Percentiles rank a stretch among this genome's conserved stretches.
phyloP scores from a whole-genome alignment of 2,113 vertebrate species.

The Colius striatus region DNA sequence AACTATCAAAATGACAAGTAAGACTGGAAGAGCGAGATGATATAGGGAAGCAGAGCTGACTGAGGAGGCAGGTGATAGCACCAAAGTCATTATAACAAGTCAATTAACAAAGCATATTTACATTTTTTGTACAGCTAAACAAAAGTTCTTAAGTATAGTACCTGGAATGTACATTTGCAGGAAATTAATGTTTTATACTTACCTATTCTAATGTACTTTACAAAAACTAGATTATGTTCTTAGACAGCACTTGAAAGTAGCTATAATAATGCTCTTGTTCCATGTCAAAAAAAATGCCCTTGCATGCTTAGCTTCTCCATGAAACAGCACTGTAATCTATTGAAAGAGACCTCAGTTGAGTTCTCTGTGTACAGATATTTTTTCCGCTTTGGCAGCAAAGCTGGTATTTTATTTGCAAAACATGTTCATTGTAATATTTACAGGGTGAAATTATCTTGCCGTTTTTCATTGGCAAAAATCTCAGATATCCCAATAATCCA shows the following conservation, averaged over 20 bases:
- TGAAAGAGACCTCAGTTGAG: background rate
- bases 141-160: background rate
- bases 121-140: background rate
- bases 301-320: background rate
- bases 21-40: background rate
- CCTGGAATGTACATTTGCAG: background rate
- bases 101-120: background rate
- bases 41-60: background rate
- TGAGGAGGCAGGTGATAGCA: background rate
- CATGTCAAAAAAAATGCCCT: background rate
- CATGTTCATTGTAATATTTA: background rate
- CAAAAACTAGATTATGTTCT: background rate
- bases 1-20: background rate
- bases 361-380: background rate
- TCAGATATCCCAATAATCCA: slow-evolving; percentile 35
- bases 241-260: background rate
- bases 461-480: background rate
- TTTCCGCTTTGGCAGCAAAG: background rate
- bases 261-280: background rate
- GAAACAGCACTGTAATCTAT: background rate
- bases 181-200: background rate
- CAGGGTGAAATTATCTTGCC: background rate
- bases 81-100: background rate
- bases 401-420: slow-evolving; percentile 1
- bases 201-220: background rate